These are phyloP conservation scores for Pelobates cultripes DNA, from an alignment of 2,797 vertebrate species.

Conservation along the genomic window DNA sequence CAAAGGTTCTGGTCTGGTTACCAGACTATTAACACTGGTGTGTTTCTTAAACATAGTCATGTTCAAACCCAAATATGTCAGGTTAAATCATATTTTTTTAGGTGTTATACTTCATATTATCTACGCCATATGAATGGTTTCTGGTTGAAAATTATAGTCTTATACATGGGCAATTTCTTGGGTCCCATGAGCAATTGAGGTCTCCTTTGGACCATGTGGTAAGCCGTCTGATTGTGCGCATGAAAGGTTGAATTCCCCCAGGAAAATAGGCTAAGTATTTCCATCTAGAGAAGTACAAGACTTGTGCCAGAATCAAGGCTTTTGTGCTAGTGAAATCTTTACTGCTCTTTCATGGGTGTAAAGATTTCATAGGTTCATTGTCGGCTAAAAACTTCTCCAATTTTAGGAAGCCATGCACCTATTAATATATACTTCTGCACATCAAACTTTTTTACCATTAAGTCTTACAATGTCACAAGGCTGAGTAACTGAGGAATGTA, in stretches of 20 bases:
- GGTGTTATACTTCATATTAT: slow-evolving; percentile 13
- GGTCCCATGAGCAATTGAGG: slow-evolving; percentile 46
- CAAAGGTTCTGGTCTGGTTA: not conserved
- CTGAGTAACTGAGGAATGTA: not conserved
- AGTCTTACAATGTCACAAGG: not conserved
- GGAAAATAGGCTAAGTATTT: slow-evolving; percentile 44
- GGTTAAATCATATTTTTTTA: slow-evolving; percentile 31
- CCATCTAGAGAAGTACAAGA: slow-evolving; percentile 47
- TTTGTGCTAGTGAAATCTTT: slow-evolving; percentile 42
- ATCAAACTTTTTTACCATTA: not conserved
- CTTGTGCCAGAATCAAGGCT: slow-evolving; percentile 49
- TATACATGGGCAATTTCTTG: slow-evolving; percentile 26
- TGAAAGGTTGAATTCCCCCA: slow-evolving; percentile 51
- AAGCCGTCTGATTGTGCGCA: slow-evolving; percentile 47
- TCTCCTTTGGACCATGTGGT: slow-evolving; percentile 51
- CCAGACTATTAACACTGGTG: slow-evolving; percentile 27
- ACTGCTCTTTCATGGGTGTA: slow-evolving; percentile 45
- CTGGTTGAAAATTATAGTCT: slow-evolving; percentile 42
- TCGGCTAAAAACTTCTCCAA: slow-evolving; percentile 10
- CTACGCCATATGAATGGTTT: slow-evolving; percentile 29
- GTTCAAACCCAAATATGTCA: slow-evolving; percentile 39
- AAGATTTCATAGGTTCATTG: slow-evolving; percentile 33
- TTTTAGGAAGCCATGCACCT: slow-evolving; percentile 15
- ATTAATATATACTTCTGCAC: not conserved
- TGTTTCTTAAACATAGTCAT: slow-evolving; percentile 41